Conservation (phyloP, 2,797 vertebrate genomes). For the Peromyscus attwateri region DNA sequence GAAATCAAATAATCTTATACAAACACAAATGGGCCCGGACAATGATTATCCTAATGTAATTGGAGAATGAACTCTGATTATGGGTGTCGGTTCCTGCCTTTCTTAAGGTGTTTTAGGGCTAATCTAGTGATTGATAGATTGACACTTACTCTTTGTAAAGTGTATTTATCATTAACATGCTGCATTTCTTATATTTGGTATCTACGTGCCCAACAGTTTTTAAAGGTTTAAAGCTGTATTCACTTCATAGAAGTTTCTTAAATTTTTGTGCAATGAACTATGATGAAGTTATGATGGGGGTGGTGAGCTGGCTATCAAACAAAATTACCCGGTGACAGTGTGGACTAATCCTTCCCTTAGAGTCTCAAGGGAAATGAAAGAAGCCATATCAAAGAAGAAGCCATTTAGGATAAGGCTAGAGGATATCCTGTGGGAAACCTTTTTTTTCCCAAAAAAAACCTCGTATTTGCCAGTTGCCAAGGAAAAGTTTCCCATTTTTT, state of each 20-base stretch:
- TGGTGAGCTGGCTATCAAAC: neutral
- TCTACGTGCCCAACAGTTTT: constrained; percentile 52
- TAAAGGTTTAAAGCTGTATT: constrained; percentile 62
- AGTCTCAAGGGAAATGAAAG: neutral
- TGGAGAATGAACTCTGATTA: constrained; percentile 84
- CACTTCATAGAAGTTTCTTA: constrained; percentile 21
- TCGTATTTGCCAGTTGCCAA: constrained; percentile 36
- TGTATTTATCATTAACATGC: constrained; percentile 75
- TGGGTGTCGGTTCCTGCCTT: constrained; percentile 72
- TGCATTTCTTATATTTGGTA: constrained; percentile 72
- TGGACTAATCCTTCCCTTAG: neutral
- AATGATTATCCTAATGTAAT: constrained; percentile 83
- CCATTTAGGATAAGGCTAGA: neutral
- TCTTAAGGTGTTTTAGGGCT: constrained; percentile 75
- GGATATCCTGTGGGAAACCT: neutral
- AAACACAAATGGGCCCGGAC: constrained; percentile 74
- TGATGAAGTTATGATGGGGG: neutral
- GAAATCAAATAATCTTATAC: constrained; percentile 84
- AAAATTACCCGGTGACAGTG: neutral
- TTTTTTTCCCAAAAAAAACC: too few relatives aligned
- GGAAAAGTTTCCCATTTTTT: constrained; percentile 48
- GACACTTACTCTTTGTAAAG: constrained; percentile 72
- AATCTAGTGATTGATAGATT: constrained; percentile 75
- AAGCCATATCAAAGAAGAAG: neutral
- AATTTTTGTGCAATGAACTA: constrained; percentile 24